Evolutionary conservation across 2,113 vertebrate species (phyloP).

Genomic region (Pontoporia blainvillei): DNA sequence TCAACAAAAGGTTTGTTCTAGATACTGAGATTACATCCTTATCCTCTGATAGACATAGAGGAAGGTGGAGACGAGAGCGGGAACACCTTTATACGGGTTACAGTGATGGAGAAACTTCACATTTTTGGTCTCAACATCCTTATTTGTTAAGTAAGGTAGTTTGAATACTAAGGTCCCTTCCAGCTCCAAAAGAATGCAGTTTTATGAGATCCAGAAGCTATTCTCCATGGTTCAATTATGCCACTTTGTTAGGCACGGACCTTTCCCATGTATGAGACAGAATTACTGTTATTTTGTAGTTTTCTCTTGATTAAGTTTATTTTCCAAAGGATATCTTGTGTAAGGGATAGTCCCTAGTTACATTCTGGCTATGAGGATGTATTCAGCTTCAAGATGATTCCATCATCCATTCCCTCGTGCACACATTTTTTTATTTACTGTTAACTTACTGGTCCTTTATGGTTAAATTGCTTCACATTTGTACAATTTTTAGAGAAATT

Average conservation of each 20-base stretch:
- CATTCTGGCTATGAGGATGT: background rate
- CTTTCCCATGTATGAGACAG: background rate
- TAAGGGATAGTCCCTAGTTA: background rate
- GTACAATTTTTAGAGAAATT: background rate
- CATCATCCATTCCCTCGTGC: accelerated
- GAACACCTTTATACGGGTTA: accelerated
- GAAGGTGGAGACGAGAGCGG: accelerated
- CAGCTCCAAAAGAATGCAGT: background rate
- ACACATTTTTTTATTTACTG: background rate
- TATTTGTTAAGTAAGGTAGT: background rate
- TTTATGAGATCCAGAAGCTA: background rate
- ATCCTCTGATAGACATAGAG: background rate
- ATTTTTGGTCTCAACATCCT: background rate
- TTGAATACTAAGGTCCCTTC: background rate
- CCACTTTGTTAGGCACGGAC: background rate
- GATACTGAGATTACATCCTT: background rate
- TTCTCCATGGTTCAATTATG: background rate
- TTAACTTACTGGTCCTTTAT: background rate
- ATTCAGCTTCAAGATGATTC: background rate
- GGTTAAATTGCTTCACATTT: background rate
- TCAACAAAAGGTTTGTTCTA: background rate
- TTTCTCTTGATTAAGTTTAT: background rate
- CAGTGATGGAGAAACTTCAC: background rate
- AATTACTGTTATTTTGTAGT: background rate
- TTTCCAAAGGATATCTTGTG: background rate